Base-by-base conservation (phyloP, 2,797 vertebrate species). In the Acomys russatus region DNA sequence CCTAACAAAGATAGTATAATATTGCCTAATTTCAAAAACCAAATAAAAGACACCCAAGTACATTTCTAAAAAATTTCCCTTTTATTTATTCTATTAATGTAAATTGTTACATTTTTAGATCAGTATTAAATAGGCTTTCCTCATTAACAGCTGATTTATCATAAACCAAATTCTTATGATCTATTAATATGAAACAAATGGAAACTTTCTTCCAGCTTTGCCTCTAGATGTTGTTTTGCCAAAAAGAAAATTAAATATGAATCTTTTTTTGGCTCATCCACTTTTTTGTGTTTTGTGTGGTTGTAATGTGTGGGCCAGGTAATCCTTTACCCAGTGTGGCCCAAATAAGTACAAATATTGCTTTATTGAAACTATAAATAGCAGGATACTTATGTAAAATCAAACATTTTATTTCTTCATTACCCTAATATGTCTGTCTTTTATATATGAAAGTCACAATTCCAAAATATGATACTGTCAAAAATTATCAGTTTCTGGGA, bases 1-100 rank as follows among this genome's bases (percentile, higher is more conserved):
- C 78, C 94, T 89, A 76, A 18, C 74, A 54, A 91, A 51, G 80
- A 90, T 14, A 92, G 33, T 93, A 18, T 38, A 92, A 92, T 5
- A 88, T 87, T 64, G 70, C 7, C 28, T 86, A 86, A 85, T 79
- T 22, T 86, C 4, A 90, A 44, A 88, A 93, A 90, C 66, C 74
- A 74, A 90, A 33, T 80, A 70, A 79, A 95, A 93, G 44, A 56
- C 1, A 92, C 49, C n/a, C 1, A 66, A 82, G 22, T 70, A 3
- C 71, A 49, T 84, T 73, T 84, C 38, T 64, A 88, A 49, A 68
- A 49, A 68, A 85, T 61, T 4, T 92, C 83, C 30, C 22, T 93
- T 91, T 73, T 63, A 59, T 90, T 88, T 54, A 74, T 73, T 18
- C 7, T 89, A 92, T 9, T 54, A 93, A 70, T 44, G 38, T 2